These are phyloP conservation scores for Rhamphomyia laevipes DNA, from an alignment of 2,888 invertebrate species.

Conservation along the genomic window DNA sequence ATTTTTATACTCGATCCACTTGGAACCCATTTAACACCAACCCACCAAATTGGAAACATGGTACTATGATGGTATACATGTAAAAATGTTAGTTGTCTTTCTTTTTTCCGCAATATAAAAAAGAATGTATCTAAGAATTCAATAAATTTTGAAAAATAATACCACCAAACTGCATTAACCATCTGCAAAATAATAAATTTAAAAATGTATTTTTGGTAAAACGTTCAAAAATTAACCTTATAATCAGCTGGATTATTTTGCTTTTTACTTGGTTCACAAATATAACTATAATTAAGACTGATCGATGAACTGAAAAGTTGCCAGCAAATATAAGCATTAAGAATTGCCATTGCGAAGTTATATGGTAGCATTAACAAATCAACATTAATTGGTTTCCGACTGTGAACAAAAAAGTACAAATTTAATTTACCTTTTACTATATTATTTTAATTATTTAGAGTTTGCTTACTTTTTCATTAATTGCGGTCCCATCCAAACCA, in stretches of 20 bases:
- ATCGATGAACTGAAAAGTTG: constrained; percentile 64
- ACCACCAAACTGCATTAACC: constrained; percentile 89
- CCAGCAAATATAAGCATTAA: constrained; percentile 74
- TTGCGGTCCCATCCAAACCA: constrained; percentile 71
- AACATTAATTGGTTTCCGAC: constrained; percentile 59
- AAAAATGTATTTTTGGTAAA: constrained; percentile 1
- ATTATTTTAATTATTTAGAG: no score
- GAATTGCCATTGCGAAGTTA: constrained; percentile 68
- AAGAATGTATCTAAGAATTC: constrained; percentile 91
- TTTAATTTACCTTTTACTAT: not conserved
- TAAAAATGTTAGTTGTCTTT: constrained; percentile 82
- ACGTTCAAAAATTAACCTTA: constrained; percentile 47
- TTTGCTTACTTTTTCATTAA: constrained; percentile 55
- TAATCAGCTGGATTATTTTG: constrained; percentile 67
- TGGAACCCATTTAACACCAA: constrained; percentile 89
- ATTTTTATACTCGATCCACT: constrained; percentile 75
- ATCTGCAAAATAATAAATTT: constrained; percentile 48
- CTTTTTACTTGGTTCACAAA: constrained; percentile 75
- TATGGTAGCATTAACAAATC: constrained; percentile 69
- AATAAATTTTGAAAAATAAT: constrained; percentile 85
- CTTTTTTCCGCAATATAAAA: constrained; percentile 86
- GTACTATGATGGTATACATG: constrained; percentile 93
- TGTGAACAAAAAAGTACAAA: constrained; percentile 13
- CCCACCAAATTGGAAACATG: constrained; percentile 94
- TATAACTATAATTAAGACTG: constrained; percentile 66